Base-by-base conservation (phyloP, 2,888 invertebrate species). In the Acleris literana region DNA sequence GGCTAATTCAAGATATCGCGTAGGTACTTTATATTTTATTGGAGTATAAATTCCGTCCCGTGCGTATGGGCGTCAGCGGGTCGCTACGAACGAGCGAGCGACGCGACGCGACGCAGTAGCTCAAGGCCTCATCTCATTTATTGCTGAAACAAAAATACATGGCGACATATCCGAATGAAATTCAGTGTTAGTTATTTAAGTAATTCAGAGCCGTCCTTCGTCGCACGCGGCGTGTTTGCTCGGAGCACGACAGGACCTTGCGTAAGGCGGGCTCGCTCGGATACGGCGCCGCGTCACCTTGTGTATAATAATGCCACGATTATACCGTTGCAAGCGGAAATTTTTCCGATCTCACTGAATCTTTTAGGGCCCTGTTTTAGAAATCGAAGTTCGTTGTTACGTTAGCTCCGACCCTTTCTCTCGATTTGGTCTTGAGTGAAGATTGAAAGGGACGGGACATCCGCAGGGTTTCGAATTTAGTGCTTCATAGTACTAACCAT, bases 181-280 rank as follows among this genome's bases (percentile, higher is more conserved):
- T 56, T 56, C 43, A 56, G 44, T 44, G 16, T 44, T 44, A 22
- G 56, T 44, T 56, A 56, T 44, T 22, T 44, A 44, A 17, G n/a
- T 20, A 25, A 20, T 56, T 25, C 57, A 57, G 55, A 46, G 7
- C 1, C 55, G 46, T 48, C 57, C 46, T 48, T 63, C 51, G 51
- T 5, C 44, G 48, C 48, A 56, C 51, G 51, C 56, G n/a, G 48
- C 22, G 43, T 57, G 57, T 57, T 57, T 57, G 46, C 57, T 25
- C 22, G 25, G 9, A 2, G 25, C 46, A 57, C 57, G 22, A 16
- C 4, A 22, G 44, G 48, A 33, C 55, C 62, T 63, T 55, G 62
- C 53, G 6, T 16, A n/a, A 16, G 39, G 33, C 39, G 16, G 18
- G 20, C 55, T 33, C 39, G 44, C 44, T 43, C 61, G 61, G 25